A percentile compares a stretch with the other conserved stretches of the same genome.
phyloP scores from a whole-genome alignment of 2,888 invertebrate genomes.

The Himalopsyche japonica region DNA sequence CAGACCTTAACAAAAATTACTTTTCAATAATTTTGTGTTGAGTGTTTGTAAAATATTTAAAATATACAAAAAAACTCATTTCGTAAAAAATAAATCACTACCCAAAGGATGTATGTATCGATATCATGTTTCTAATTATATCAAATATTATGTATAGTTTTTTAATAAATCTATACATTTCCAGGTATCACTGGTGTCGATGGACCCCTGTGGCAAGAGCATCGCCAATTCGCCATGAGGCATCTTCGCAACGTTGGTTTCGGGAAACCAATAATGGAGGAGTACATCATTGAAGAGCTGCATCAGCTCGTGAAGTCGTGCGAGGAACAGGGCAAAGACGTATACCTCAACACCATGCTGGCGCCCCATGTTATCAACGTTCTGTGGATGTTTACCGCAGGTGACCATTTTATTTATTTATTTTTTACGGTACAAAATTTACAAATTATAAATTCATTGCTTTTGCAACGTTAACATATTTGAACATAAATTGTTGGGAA shows the following conservation, averaged over 20 bases:
- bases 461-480: no score
- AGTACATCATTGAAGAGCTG: conserved; percentile 61
- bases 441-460: no score
- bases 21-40: no score
- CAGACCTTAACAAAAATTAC: no score
- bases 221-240: conserved; percentile 59
- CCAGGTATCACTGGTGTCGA: conserved; percentile 61
- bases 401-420: no score
- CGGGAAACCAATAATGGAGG: conserved; percentile 59
- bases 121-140: no score
- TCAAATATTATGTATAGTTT: neutral
- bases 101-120: no score
- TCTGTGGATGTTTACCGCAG: conserved; percentile 65
- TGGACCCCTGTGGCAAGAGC: conserved; percentile 61
- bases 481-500: no score
- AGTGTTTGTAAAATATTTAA: no score
- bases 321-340: conserved; percentile 28
- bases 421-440: no score
- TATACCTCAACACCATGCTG: conserved; percentile 45
- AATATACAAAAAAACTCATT: no score
- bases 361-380: conserved; percentile 66
- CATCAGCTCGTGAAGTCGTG: conserved; percentile 48
- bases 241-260: conserved; percentile 61
- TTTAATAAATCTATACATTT: neutral
- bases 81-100: no score